Base-by-base conservation (phyloP, 1,140 invertebrate species). In the Triops cancriformis region DNA sequence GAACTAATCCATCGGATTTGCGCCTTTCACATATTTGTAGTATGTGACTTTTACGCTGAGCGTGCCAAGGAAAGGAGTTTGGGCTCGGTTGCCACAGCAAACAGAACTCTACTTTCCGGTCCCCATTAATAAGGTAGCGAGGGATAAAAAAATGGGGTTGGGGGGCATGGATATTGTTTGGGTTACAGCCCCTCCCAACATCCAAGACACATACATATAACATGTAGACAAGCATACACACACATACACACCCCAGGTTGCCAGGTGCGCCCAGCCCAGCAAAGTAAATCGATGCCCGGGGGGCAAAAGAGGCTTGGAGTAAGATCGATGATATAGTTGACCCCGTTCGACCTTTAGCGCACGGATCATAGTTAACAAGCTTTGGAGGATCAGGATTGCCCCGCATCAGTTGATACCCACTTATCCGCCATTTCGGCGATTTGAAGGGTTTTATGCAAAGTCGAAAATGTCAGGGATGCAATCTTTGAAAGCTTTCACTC, bases 191-290 rank as follows among this genome's bases (percentile, higher is more conserved):
- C 45, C 45, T 64, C 45, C 45, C 45, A 64, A 23, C 51, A 64
- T 23, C 51, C 51, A 64, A 64, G 51, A 64, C 51, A 64, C 51
- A 64, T 14, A 64, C 51, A 45, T 18, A 64, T 64, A 64, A 64
- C 51, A 23, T 64, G 23, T 18, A 64, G 51, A 18, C 51, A 64
- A 37, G 31, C 31, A 37, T 37, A 37, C 31, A 37, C 31, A 64
- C 51, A 64, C 18, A 64, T 64, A 64, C n/a, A 64, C n/a, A n/a
- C n/a, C 51, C 14, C 51, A 64, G 18, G 51, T 64, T 64, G 51
- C 51, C 51, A 64, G 51, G 51, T 64, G 51, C 51, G 51, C 51
- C 51, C 51, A n/a, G 51, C 51, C 51, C 51, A 37, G 31, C 31
- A 18, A 64, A 64, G 51, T 64, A 23, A 64, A 64, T 64, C 51